phyloP scores from a whole-genome alignment of 2,888 invertebrate genomes.

The Caenorhabditis imperialis region DNA sequence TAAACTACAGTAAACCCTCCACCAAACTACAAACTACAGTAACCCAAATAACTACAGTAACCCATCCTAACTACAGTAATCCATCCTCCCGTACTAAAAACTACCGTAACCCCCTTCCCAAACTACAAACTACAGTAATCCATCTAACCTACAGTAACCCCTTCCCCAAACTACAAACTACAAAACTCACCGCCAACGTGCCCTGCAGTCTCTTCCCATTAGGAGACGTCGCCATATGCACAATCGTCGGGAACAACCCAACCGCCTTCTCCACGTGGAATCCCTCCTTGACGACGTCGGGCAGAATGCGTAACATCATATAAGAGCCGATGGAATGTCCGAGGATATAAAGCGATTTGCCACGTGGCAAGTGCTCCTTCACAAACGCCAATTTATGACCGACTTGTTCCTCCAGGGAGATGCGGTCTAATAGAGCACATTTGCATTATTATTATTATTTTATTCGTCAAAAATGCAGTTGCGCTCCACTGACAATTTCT shows the following conservation, averaged over 20 bases:
- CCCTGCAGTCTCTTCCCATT: constrained; percentile 67
- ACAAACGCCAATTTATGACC: constrained; percentile 70
- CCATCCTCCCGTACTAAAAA: too few species aligned
- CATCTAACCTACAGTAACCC: too few species aligned
- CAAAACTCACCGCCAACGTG: constrained; percentile 56
- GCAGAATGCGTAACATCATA: constrained; percentile 67
- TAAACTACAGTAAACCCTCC: too few species aligned
- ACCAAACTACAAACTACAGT: too few species aligned
- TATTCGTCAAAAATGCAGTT: neutral
- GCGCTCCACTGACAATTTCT: neutral
- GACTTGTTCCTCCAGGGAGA: constrained; percentile 69
- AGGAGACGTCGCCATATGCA: constrained; percentile 71
- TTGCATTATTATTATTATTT: neutral
- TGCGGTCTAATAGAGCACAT: constrained; percentile 71
- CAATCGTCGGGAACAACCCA: constrained; percentile 72
- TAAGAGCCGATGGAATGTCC: constrained; percentile 74
- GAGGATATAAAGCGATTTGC: constrained; percentile 60
- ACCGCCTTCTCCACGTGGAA: constrained; percentile 63
- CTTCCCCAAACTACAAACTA: too few species aligned
- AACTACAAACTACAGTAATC: too few species aligned
- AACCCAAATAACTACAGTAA: too few species aligned
- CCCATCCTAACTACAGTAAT: too few species aligned
- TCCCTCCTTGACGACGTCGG: constrained; percentile 59
- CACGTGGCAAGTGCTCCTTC: constrained; percentile 64
- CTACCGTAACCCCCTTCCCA: too few species aligned